Base-by-base conservation (phyloP, 2,113 vertebrate genomes). In the Mobula hypostoma region DNA sequence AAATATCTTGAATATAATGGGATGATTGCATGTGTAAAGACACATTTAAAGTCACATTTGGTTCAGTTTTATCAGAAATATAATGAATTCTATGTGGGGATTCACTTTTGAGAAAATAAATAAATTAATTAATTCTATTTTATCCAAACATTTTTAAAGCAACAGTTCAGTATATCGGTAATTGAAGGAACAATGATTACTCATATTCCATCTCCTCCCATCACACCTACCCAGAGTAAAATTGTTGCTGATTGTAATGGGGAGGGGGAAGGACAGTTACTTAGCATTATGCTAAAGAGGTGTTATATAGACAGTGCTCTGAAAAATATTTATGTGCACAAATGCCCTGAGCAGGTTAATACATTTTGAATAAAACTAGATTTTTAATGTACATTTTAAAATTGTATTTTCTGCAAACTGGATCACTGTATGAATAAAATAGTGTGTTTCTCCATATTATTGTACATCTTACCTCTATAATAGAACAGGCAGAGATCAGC, bases 401-500 rank as follows among this genome's bases (percentile, higher is more conserved):
- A 48, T 48, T 48, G 68, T 14, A 15, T 70, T 70, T 12, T 17
- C 68, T 17, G 1, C 12, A 70, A 70, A 70, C 1, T 70, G 17
- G 61, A 32, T 66, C 15, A 32, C 63, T 90, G 29, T 5, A 68
- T 68, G 32, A 32, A 24, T 14, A 36, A 90, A 70, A 68, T 74
- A 68, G 48, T 70, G 17, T 66, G 63, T 61, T n/a, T 36, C 88
- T 36, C 32, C 19, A 36, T 7, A 70, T 91, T 70, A 93, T 11
- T 77, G 63, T 21, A 61, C 56, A 94, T 95, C 97, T 98, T 95
- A 99, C 98, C 99, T 97, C 98, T 97, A 95, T 99, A 99, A 95
- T 99, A 99, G 95, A 99, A 99, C 95, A 99, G 98, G 94, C 99
- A 99, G 88, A 99, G 97, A 95, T 99, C 99, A 0, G 97, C 99